Evolutionary conservation across 2,797 vertebrate species (phyloP), one percentile per base, ranked within the genome.

Genomic region (Ciconia nigra): DNA sequence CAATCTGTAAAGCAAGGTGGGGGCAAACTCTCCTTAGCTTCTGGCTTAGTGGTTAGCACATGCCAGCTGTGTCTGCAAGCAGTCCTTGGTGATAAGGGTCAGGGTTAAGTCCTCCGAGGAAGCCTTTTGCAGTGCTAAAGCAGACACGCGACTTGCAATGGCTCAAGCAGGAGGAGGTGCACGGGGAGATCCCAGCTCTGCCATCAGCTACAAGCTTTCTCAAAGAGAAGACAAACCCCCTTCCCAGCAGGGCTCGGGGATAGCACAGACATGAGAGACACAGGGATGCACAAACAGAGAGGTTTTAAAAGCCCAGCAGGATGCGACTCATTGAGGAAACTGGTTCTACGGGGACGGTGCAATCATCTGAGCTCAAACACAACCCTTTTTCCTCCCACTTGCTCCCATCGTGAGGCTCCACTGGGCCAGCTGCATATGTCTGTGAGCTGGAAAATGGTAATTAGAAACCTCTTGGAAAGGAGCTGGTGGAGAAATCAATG

Each of bases 271-370:
- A 5, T 19, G 71, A 74, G 57, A 90, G 42, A 35, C 44, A 17
- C 0, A 0, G 25, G 29, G 37, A 87, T 51, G 71, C 47, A 55
- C 35, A 55, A 81, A 20, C 89, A 55, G 1, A 0, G 59, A 70
- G 80, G 73, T 67, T 62, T 52, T 94, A 86, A 78, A 67, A 90
- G 46, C 73, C 41, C 77, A 49, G 22, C 4, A 7, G 52, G 67
- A 82, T 28, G 16, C 2, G 0, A 46, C 21, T 91, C 58, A 7
- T 3, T 62, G 42, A 39, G 61, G 62, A 89, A 96, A 95, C 94
- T 87, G 58, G 91, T 93, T 83, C 47, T 62, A 18, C 80, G 5
- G 13, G 94, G 28, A 59, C 72, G 80, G 58, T 94, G 88, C 18
- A 90, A 93, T 44, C 16, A 4, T 25, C 46, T 49, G 11, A 82